Evolutionary conservation across 1,140 invertebrate genomes (phyloP).

Genomic region (Drosophila varians): DNA sequence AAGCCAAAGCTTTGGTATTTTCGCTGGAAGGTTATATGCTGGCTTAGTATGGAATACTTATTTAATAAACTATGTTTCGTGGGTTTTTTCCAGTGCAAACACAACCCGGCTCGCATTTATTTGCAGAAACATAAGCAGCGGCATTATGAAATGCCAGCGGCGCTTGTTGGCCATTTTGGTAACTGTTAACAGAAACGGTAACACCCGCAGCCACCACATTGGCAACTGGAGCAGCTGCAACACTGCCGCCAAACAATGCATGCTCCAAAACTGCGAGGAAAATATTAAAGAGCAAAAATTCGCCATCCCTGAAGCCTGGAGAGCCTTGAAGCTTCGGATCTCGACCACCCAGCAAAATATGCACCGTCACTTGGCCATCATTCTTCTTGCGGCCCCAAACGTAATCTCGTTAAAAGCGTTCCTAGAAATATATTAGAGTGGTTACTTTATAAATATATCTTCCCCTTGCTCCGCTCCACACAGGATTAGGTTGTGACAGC

Average conservation of each 20-base stretch:
- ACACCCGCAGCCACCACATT: slow-evolving; percentile 23
- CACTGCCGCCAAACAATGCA: no score
- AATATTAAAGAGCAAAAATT: neutral
- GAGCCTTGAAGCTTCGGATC: neutral
- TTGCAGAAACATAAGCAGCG: slow-evolving; percentile 40
- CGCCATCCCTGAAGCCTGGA: neutral
- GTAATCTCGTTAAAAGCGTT: slow-evolving; percentile 74
- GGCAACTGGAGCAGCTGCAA: slow-evolving; percentile 15
- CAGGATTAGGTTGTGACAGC: no score
- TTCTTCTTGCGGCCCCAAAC: slow-evolving; percentile 48
- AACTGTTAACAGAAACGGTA: slow-evolving; percentile 41
- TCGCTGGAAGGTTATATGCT: no score
- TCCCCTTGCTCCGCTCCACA: no score
- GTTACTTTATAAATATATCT: no score
- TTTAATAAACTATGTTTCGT: no score
- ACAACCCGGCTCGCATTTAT: neutral
- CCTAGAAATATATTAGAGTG: slow-evolving; percentile 20
- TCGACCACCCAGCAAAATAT: slow-evolving; percentile 43
- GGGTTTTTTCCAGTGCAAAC: slow-evolving; percentile 3
- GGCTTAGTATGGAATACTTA: no score
- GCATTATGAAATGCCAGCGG: slow-evolving; percentile 68
- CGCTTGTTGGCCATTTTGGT: slow-evolving; percentile 47
- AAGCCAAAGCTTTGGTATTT: neutral
- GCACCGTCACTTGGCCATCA: slow-evolving; percentile 67
- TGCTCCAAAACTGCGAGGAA: neutral